These are phyloP conservation scores for Lordiphosa fenestrarum DNA, from an alignment of 2,888 invertebrate species.

Conservation along the genomic window DNA sequence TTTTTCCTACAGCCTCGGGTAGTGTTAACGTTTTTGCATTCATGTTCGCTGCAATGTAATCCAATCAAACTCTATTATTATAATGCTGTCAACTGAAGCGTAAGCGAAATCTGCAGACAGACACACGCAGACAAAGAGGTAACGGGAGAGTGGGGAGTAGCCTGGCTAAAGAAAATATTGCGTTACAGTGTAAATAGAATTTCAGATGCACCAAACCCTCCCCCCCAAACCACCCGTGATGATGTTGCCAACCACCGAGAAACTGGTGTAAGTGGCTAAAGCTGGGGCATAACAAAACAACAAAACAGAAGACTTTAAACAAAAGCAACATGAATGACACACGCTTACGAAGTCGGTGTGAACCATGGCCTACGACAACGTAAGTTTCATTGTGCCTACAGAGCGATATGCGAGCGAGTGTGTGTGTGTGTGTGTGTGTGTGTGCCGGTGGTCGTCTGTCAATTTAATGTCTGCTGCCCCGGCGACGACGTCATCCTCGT, in stretches of 20 bases:
- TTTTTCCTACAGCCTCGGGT: conserved; percentile 39
- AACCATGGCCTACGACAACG: conserved; percentile 77
- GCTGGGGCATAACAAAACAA: conserved; percentile 18
- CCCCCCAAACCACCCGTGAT: conserved; percentile 2
- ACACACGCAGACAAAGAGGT: conserved; percentile 2
- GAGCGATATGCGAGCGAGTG: conserved; percentile 18
- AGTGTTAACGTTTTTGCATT: conserved; percentile 69
- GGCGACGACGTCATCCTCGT: conserved; percentile 17
- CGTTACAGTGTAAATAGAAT: conserved; percentile 66
- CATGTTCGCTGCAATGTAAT: conserved; percentile 68
- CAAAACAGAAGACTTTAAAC: conserved; percentile 53
- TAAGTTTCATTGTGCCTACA: conserved; percentile 53
- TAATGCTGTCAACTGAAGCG: conserved; percentile 66
- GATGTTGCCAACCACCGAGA: conserved; percentile 16
- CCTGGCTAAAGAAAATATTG: conserved; percentile 62
- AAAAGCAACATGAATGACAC: conserved; percentile 63
- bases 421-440: conserved; percentile 25
- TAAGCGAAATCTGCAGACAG: conserved; percentile 41
- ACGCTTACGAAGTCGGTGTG: conserved; percentile 47
- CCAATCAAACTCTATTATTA: conserved; percentile 71
- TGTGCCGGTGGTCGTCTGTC: conserved; percentile 62
- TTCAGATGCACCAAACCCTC: conserved; percentile 56
- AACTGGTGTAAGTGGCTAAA: conserved; percentile 38
- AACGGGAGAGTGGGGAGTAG: conserved; percentile 13
- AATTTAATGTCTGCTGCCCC: conserved; percentile 65